phyloP scores from a whole-genome alignment of 2,113 vertebrate genomes.

The Dascyllus trimaculatus region DNA sequence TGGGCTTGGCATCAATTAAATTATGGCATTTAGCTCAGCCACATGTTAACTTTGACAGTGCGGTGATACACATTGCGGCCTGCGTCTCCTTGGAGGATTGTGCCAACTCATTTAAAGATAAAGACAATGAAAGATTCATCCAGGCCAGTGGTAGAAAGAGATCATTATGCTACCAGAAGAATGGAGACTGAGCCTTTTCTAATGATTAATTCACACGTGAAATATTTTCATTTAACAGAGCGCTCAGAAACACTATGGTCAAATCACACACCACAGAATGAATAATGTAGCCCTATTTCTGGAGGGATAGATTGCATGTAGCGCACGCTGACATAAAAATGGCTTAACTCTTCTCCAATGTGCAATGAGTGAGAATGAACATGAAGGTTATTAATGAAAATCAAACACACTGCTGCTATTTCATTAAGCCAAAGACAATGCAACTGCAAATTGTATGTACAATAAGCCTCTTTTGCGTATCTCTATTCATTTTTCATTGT shows the following conservation, averaged over 20 bases:
- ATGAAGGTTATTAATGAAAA: conserved; percentile 68
- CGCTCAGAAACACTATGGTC: conserved; percentile 66
- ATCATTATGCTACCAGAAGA: conserved; percentile 65
- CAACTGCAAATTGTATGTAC: conserved; percentile 48
- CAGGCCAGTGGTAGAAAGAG: conserved; percentile 57
- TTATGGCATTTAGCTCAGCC: conserved; percentile 71
- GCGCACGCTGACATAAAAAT: conserved; percentile 59
- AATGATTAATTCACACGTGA: conserved; percentile 80
- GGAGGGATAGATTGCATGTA: conserved; percentile 56
- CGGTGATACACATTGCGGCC: conserved; percentile 38
- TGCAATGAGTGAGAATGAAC: conserved; percentile 53
- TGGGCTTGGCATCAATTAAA: conserved; percentile 76
- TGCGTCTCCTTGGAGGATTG: conserved; percentile 59
- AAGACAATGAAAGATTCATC: conserved; percentile 80
- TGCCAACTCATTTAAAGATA: conserved; percentile 70
- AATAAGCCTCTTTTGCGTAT: conserved; percentile 52
- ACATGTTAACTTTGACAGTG: conserved; percentile 72
- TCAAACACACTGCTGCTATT: conserved; percentile 60
- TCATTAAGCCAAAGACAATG: conserved; percentile 67
- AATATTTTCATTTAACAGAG: conserved; percentile 79
- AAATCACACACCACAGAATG: conserved; percentile 66
- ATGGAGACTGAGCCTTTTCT: conserved; percentile 64
- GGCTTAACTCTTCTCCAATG: conserved; percentile 67
- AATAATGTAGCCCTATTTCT: conserved; percentile 70
- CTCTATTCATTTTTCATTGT: conserved; percentile 22